These are phyloP conservation scores for Sigmodon hispidus DNA, from an alignment of 2,113 vertebrate genomes.

Conservation along the genomic window DNA sequence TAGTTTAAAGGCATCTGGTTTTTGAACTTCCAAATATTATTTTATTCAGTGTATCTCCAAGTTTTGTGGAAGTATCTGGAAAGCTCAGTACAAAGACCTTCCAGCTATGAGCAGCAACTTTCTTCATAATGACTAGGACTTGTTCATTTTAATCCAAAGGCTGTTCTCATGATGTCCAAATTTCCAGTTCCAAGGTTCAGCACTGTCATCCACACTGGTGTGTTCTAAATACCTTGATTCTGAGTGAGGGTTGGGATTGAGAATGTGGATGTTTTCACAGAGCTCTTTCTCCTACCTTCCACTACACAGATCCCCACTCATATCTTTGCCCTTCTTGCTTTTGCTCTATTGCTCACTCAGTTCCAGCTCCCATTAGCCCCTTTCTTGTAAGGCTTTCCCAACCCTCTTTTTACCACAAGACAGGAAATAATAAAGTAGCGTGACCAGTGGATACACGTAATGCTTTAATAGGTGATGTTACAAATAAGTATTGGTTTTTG, in stretches of 20 bases:
- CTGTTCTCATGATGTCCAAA: background rate
- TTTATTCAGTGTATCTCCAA: background rate
- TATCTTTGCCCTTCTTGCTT: background rate
- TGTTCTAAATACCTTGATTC: background rate
- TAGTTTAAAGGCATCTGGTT: background rate
- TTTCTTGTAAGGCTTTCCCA: background rate
- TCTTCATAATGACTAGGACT: background rate
- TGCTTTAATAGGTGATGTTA: background rate
- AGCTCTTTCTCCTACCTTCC: background rate
- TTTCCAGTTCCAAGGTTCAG: background rate
- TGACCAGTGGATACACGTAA: background rate
- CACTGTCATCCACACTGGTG: background rate
- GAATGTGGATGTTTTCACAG: background rate
- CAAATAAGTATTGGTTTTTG: background rate
- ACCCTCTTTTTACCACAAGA: background rate
- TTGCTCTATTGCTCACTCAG: background rate
- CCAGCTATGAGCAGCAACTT: background rate
- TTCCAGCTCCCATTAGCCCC: background rate
- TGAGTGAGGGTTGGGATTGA: background rate
- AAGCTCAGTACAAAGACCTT: constrained; percentile 10
- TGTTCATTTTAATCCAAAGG: background rate
- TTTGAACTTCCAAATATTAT: constrained; percentile 30
- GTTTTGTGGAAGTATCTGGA: constrained; percentile 48
- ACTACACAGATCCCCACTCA: background rate
- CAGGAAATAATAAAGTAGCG: background rate